Evolutionary conservation across 2,888 invertebrate genomes (phyloP), one percentile per base, ranked within the genome.

Genomic region (Agrotis exclamationis): DNA sequence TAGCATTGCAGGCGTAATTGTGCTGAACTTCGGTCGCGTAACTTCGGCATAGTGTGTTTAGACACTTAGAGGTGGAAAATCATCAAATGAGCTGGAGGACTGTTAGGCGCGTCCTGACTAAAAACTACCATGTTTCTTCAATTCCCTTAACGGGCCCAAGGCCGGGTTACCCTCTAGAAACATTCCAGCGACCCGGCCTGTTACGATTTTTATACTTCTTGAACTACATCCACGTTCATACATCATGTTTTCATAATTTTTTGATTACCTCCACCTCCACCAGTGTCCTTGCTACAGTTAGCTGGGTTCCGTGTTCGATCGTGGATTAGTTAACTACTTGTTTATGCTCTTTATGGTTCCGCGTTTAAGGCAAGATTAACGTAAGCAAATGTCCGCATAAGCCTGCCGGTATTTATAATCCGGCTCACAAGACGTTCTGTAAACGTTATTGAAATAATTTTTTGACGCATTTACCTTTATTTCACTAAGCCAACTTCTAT

Each of bases 211-310:
- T 9, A 9, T 33, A 33, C 28, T 54, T 1, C 18, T 28, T 18
- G 28, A 33, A 33, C 6, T n/a, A 24, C 24, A 24, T 53, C 9
- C 16, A 18, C 24, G 18, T 53, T 3, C 1, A 9, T 24, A 20
- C 20, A 68, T 73, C 63, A 79, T 45, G 74, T 79, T 79, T 74
- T 22, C 20, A 7, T 18, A 48, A 69, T 76, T 18, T 48, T 50
- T 76, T 59, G n/a, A 63, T 44, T 48, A 78, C 24, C 53, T 24
- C 54, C 48, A 47, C 9, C 33, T 28, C 28, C 5, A 33, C 44
- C 14, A 57, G 33, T 33, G 47, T 44, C 58, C 53, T 63, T 54
- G 50, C n/a, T 1, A 48, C 47, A 60, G 54, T 57, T 59, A 70
- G 20, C 48, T 33, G 57, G 57, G 47, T 60, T 79, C 68, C 74